phyloP scores from a whole-genome alignment of 2,888 invertebrate genomes.

The Elgonia sp. region DNA sequence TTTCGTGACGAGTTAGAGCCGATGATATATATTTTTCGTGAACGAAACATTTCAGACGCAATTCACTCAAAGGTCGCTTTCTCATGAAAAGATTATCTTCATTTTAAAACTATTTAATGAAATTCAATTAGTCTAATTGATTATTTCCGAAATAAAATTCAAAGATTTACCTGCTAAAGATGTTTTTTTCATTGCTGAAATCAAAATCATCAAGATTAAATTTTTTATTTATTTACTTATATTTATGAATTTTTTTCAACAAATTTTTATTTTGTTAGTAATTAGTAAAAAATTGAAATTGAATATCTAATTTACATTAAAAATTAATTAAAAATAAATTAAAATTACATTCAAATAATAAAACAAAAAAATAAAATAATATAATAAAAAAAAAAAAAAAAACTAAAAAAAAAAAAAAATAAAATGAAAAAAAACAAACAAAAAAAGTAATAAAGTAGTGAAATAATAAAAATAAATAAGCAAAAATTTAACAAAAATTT shows the following conservation, averaged over 20 bases:
- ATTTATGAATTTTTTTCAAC: no score
- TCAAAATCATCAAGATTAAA: background rate
- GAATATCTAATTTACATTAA: no score
- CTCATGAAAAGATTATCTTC: conserved; percentile 7
- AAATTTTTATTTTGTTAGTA: no score
- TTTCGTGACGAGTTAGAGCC: background rate
- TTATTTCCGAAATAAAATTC: background rate
- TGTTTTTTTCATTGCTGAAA: background rate
- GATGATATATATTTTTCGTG: conserved; percentile 2
- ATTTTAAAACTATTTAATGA: conserved; percentile 5
- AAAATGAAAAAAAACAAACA: no score
- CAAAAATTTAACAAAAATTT: no score
- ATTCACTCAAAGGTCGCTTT: background rate
- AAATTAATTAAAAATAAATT: no score
- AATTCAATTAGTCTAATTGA: conserved; percentile 18
- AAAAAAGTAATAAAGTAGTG: no score
- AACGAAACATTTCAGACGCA: background rate
- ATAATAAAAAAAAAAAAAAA: background rate
- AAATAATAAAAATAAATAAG: no score
- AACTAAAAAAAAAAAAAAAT: no score
- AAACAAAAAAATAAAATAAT: background rate
- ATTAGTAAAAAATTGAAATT: no score
- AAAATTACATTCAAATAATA: background rate
- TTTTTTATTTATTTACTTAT: no score
- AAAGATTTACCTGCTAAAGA: conserved; percentile 12